Evolutionary conservation across 1,140 invertebrate genomes (phyloP), one percentile per base, ranked within the genome.

Genomic region (Olivierus martensii): DNA sequence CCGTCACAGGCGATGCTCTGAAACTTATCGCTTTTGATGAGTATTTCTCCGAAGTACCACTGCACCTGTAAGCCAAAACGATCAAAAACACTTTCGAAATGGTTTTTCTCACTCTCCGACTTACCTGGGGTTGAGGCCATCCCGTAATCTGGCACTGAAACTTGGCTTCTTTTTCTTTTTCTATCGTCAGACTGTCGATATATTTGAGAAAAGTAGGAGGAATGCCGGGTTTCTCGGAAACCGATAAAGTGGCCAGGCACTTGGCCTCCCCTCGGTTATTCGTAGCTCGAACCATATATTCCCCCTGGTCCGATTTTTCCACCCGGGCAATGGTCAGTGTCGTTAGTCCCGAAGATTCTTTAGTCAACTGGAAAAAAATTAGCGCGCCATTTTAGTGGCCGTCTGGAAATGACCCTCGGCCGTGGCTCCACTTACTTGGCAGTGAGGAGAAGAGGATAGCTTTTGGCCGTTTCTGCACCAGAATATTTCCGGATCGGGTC

Each of bases 271-370:
- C 95, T 37, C 83, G 85, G 3, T 83, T 77, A 67, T 98, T 98
- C 66, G 95, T 93, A 11, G 92, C 88, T 14, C 96, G 85, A 62
- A 92, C 94, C 1, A 91, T 95, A 69, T 96, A 98, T 42, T 82
- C 84, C 3, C 92, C 94, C 3, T 90, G 85, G 70, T 99, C 94
- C 74, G 96, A 92, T 0, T 90, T 86, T 69, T 91, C 93, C 0
- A 94, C 88, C 74, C 96, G 90, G 46, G 66, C 69, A 22, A 85
- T 78, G 37, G 70, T 73, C 2, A 85, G 63, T 48, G 69, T 74
- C 1, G 76, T 72, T 18, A 70, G 71, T 35, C 80, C 80, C 37
- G 51, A 53, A 73, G 66, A 43, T 9, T 59, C 57, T 34, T 17
- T 34, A 6, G 10, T 19, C 12, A 59, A 54, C 59, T 61, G 47